A percentile compares a stretch with the other conserved stretches of the same genome.
Evolutionary conservation across 1,140 invertebrate genomes (phyloP).

Genomic region (Rhagoletis zephyria): DNA sequence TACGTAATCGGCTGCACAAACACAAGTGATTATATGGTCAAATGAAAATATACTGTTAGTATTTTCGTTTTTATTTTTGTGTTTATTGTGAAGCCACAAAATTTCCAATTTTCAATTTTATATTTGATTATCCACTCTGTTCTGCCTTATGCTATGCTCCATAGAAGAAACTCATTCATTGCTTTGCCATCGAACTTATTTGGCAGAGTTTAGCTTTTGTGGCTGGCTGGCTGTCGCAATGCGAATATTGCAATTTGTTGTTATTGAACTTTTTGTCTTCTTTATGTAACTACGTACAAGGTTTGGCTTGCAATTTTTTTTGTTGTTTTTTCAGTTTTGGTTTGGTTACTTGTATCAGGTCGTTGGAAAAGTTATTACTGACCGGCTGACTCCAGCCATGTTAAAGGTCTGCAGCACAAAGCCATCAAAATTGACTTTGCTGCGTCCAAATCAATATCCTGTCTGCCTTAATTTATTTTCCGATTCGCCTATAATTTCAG

Average conservation of each 20-base stretch:
- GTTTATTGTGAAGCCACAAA: neutral
- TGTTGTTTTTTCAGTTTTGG: neutral
- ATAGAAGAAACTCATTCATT: neutral
- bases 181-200: neutral
- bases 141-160: neutral
- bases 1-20: neutral
- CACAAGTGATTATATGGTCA: neutral
- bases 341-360: neutral
- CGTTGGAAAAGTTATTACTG: slow-evolving; percentile 42
- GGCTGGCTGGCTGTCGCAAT: neutral
- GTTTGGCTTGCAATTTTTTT: neutral
- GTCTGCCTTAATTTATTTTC: slow-evolving; percentile 45
- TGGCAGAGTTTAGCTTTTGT: neutral
- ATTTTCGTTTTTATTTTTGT: neutral
- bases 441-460: slow-evolving; percentile 47
- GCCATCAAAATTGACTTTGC: neutral
- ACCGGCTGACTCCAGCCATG: neutral
- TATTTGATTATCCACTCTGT: slow-evolving; percentile 23
- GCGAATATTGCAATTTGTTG: neutral
- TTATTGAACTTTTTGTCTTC: neutral
- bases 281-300: neutral
- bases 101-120: slow-evolving; percentile 25
- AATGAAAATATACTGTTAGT: neutral
- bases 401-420: neutral
- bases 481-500: neutral